phyloP scores from a whole-genome alignment of 2,888 invertebrate genomes.

The Lepidochitona cinerea region DNA sequence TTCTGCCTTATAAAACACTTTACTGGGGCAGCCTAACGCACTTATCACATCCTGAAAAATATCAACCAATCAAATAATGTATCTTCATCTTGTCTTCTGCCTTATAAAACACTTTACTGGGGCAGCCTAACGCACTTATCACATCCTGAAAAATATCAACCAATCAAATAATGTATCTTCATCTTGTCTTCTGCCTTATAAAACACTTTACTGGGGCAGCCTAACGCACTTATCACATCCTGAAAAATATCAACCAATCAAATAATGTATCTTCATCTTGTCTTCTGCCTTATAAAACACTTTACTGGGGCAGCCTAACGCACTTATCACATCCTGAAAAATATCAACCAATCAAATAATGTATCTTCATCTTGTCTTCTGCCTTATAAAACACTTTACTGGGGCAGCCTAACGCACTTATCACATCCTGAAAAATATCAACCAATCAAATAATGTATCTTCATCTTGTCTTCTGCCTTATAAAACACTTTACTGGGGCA shows the following conservation, averaged over 20 bases:
- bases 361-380: slow-evolving; percentile 99
- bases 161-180: slow-evolving; percentile 97
- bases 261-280: slow-evolving; percentile 98
- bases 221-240: slow-evolving; percentile 89
- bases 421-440: slow-evolving; percentile 80
- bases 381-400: slow-evolving; percentile 95
- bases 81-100: slow-evolving; percentile 99
- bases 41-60: slow-evolving; percentile 82
- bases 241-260: too few species aligned
- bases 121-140: slow-evolving; percentile 89
- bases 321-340: slow-evolving; percentile 82
- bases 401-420: slow-evolving; percentile 91
- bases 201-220: slow-evolving; percentile 92
- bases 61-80: too few species aligned
- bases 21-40: slow-evolving; percentile 91
- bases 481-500: slow-evolving; percentile 94
- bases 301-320: slow-evolving; percentile 91
- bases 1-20: slow-evolving; percentile 96
- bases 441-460: too few species aligned
- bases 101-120: slow-evolving; percentile 94
- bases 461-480: slow-evolving; percentile 99
- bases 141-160: slow-evolving; percentile 81
- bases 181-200: slow-evolving; percentile 99
- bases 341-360: too few species aligned
- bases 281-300: slow-evolving; percentile 99